Evolutionary conservation across 2,113 vertebrate genomes (phyloP).

Genomic region (Tonatia bakeri): DNA sequence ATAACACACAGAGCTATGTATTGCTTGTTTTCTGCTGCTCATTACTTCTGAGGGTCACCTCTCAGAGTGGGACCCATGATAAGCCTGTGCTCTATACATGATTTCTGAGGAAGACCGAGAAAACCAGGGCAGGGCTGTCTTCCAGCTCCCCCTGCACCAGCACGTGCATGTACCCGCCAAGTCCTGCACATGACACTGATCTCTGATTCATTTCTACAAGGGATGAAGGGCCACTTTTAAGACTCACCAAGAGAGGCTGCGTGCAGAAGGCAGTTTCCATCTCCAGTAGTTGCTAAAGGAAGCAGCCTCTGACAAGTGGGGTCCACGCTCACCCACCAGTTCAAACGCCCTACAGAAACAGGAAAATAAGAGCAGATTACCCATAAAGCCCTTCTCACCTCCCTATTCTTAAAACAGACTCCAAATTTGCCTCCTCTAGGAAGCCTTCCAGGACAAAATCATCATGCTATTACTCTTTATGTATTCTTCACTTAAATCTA

Average conservation of each 20-base stretch:
- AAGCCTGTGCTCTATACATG: neutral
- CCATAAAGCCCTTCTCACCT: neutral
- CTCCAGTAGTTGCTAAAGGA: constrained; percentile 94
- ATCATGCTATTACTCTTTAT: neutral
- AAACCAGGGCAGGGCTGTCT: neutral
- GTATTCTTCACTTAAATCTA: neutral
- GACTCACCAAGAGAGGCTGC: constrained; percentile 94
- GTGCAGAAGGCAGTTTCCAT: constrained; percentile 95
- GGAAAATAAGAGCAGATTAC: constrained; percentile 2
- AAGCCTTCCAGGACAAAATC: neutral
- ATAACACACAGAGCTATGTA: neutral
- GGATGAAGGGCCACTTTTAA: neutral
- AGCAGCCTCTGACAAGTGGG: constrained; percentile 92
- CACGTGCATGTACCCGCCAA: neutral
- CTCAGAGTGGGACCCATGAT: neutral
- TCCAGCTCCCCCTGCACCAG: neutral
- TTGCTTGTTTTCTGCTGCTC: neutral
- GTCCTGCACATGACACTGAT: neutral
- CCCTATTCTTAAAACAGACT: neutral
- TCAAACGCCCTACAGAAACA: constrained; percentile 87
- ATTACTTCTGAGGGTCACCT: neutral
- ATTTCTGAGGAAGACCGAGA: neutral
- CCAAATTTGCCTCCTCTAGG: neutral
- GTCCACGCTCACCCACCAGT: constrained; percentile 95
- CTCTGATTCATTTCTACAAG: neutral